Base-by-base conservation (phyloP, 2,113 vertebrate species). In the Tragelaphus strepsiceros region DNA sequence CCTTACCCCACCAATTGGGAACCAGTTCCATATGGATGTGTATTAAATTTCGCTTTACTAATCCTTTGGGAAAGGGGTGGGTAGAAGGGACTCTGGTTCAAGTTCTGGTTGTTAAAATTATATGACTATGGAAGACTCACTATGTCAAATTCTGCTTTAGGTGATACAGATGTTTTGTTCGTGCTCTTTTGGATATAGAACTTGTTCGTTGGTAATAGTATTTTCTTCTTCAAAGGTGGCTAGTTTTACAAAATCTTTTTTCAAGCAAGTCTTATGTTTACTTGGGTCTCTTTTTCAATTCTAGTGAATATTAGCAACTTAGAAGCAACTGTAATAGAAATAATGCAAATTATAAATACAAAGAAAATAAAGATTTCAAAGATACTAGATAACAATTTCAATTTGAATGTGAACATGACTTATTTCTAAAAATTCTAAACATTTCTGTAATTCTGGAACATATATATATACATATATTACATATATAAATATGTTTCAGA, bases 21-120 rank as follows among this genome's bases (percentile, higher is more conserved):
- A 80, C 94, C 22, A 96, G 58, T 80, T 95, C n/a, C 51, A 24
- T 16, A 67, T 77, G 59, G 46, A 77, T 43, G 10, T 96, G 39
- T 90, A 30, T 74, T 94, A 58, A 46, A 19, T 96, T 98, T 90
- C 81, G 59, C 39, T 89, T 96, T 94, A 43, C 94, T 87, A 56
- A 28, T 91, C 0, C 0, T 97, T 97, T 85, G 90, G 74, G 13
- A 82, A 96, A 5, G 35, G 9, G 24, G 1, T 78, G 54, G 32
- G 10, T 82, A 97, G 56, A 51, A 90, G 53, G 10, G 5, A 94
- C 51, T 96, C 49, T 51, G 80, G 90, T 97, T 98, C 95, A 84
- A 85, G 62, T 97, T 85, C n/a, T 7, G 2, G 61, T 95, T 85
- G 16, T 2, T 93, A 59, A 95, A 97, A 88, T 87, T 16, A 2